Percentiles rank a stretch among this genome's conserved stretches.
Conservation (phyloP, 2,888 invertebrate genomes). For the Drosophila niveifrons region DNA sequence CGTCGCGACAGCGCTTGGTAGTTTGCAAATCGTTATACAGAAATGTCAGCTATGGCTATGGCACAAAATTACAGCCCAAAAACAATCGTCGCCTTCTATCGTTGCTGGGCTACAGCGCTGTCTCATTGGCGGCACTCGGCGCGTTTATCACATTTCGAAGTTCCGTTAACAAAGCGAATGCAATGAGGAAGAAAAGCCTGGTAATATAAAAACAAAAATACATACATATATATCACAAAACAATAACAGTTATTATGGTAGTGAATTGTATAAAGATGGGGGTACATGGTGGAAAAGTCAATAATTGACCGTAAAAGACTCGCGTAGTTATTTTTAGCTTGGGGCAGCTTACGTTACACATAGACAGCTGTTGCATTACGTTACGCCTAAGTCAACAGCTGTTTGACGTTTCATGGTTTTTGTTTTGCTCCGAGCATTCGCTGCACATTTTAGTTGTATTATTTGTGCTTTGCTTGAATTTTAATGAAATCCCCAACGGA, state of each 20-base stretch:
- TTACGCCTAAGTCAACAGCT: slow-evolving; percentile 54
- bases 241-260: neutral
- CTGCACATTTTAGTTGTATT: slow-evolving; percentile 36
- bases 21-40: slow-evolving; percentile 38
- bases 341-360: slow-evolving; percentile 63
- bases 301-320: slow-evolving; percentile 71
- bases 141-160: slow-evolving; percentile 60
- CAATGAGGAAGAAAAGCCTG: slow-evolving; percentile 63
- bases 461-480: slow-evolving; percentile 16
- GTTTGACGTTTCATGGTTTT: slow-evolving; percentile 37
- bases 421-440: slow-evolving; percentile 68
- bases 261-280: neutral
- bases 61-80: slow-evolving; percentile 34
- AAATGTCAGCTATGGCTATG: slow-evolving; percentile 26
- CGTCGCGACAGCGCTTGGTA: slow-evolving; percentile 33
- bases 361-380: slow-evolving; percentile 21
- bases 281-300: slow-evolving; percentile 65
- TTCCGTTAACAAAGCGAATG: slow-evolving; percentile 53
- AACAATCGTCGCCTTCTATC: slow-evolving; percentile 36
- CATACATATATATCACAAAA: neutral
- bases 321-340: slow-evolving; percentile 81
- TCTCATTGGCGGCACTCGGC: slow-evolving; percentile 59
- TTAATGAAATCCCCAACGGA: slow-evolving; percentile 5
- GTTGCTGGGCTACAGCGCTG: slow-evolving; percentile 54
- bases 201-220: slow-evolving; percentile 41